Evolutionary conservation across 2,113 vertebrate genomes (phyloP).

Genomic region (Anarhynchus alexandrinus): DNA sequence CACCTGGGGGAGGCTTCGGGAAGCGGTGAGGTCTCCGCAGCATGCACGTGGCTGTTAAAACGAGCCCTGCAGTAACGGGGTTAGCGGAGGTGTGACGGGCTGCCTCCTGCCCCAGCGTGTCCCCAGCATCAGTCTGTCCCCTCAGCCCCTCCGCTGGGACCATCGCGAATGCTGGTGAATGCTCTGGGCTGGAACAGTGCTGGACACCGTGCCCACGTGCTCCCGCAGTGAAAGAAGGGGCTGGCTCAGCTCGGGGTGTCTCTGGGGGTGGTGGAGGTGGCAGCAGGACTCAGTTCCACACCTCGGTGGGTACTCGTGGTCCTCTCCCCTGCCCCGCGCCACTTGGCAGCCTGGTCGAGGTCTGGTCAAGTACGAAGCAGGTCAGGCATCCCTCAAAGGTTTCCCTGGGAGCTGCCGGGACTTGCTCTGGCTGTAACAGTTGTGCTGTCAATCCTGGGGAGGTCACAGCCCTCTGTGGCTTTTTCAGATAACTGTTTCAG

Average conservation of each 20-base stretch:
- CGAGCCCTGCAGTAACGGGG: accelerated
- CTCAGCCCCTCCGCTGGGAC: accelerated
- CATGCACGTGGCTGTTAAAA: background rate
- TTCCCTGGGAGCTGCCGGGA: background rate
- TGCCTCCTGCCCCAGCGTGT: background rate
- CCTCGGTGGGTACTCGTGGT: background rate
- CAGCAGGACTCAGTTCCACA: background rate
- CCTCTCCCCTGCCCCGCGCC: background rate
- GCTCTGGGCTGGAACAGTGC: accelerated
- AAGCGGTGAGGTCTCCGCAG: background rate
- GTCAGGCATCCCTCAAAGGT: background rate
- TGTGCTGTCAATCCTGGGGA: background rate
- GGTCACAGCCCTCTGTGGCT: background rate
- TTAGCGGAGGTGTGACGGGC: background rate
- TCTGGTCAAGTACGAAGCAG: background rate
- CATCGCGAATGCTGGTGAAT: accelerated
- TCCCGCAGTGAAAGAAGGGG: background rate
- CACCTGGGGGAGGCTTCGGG: background rate
- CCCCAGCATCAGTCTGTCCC: background rate
- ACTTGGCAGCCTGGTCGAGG: background rate
- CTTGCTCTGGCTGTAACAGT: background rate
- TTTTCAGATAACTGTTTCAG: background rate
- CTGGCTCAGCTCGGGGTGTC: background rate
- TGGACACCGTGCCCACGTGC: background rate
- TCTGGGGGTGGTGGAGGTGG: background rate